Conservation (phyloP, 2,113 vertebrate species). For the Tragelaphus buxtoni region DNA sequence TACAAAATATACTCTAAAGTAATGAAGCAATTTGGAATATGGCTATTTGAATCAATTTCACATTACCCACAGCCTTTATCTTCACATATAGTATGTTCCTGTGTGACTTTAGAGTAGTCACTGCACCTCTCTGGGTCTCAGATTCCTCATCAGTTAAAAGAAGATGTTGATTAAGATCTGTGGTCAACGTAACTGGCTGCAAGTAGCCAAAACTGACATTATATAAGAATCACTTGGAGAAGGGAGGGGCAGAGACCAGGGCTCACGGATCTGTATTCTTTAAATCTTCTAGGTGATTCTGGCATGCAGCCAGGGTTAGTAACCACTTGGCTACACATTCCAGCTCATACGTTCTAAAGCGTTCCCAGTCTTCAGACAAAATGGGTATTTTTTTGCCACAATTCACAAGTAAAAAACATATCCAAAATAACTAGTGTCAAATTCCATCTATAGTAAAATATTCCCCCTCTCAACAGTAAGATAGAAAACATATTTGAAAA, state of each 20-base stretch:
- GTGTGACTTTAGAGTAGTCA: not conserved
- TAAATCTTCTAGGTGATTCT: not conserved
- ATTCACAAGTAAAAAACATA: conserved; percentile 49
- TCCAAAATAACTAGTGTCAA: conserved; percentile 34
- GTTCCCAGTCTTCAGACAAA: conserved; percentile 53
- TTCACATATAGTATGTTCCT: not conserved
- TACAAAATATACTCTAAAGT: not conserved
- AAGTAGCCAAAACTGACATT: not conserved
- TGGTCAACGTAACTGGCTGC: not conserved
- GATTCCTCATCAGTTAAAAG: not conserved
- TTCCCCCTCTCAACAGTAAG: not conserved
- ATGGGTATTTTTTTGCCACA: not conserved
- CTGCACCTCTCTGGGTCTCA: not conserved
- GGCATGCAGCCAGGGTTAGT: not conserved
- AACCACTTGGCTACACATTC: not conserved
- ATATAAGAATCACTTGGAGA: not conserved
- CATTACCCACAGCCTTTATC: not conserved
- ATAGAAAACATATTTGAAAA: conserved; percentile 43
- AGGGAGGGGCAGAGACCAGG: not conserved
- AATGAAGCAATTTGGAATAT: not conserved
- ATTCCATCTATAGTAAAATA: conserved; percentile 32
- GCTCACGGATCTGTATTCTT: not conserved
- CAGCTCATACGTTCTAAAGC: not conserved
- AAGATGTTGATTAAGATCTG: not conserved
- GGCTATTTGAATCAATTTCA: not conserved